A percentile compares a stretch with the other conserved stretches of the same genome.
These are phyloP conservation scores for Hormaphis cornu DNA, from an alignment of 1,140 invertebrate genomes.

Conservation along the genomic window DNA sequence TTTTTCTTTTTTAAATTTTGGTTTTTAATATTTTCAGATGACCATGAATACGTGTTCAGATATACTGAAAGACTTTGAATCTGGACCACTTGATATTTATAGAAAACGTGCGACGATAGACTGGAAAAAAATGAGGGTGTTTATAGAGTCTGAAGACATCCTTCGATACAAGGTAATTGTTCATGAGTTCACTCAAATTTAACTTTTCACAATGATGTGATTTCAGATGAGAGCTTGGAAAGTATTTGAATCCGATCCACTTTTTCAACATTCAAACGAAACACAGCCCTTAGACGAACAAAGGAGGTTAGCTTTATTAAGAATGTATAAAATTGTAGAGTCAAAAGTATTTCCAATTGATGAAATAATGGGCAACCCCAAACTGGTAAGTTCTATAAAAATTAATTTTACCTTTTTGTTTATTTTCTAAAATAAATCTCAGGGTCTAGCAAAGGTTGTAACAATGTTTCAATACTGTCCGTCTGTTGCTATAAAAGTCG, in stretches of 20 bases:
- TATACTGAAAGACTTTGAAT: constrained; percentile 35
- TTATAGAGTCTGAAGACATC: constrained; percentile 55
- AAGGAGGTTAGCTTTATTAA: constrained; percentile 53
- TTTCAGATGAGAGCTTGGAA: constrained; percentile 72
- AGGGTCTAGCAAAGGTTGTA: constrained; percentile 53
- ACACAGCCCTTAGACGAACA: constrained; percentile 60
- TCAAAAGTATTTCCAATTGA: constrained; percentile 38
- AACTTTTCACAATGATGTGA: background rate
- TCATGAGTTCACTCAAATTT: background rate
- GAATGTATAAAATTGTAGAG: constrained; percentile 41
- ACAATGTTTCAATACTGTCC: constrained; percentile 55
- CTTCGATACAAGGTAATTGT: constrained; percentile 46
- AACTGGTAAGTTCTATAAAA: background rate
- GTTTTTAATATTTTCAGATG: background rate
- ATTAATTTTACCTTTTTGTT: background rate
- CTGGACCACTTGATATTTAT: constrained; percentile 54
- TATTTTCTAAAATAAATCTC: constrained; percentile 20
- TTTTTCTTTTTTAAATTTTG: background rate
- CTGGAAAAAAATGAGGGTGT: constrained; percentile 69
- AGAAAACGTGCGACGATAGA: constrained; percentile 67
- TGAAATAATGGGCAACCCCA: constrained; percentile 42
- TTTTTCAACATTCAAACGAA: constrained; percentile 51
- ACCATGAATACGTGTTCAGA: constrained; percentile 19
- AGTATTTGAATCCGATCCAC: constrained; percentile 66
- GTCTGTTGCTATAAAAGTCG: constrained; percentile 59